A percentile compares a stretch with the other conserved stretches of the same genome.
phyloP scores from a whole-genome alignment of 2,797 vertebrate species.

The Emys orbicularis region DNA sequence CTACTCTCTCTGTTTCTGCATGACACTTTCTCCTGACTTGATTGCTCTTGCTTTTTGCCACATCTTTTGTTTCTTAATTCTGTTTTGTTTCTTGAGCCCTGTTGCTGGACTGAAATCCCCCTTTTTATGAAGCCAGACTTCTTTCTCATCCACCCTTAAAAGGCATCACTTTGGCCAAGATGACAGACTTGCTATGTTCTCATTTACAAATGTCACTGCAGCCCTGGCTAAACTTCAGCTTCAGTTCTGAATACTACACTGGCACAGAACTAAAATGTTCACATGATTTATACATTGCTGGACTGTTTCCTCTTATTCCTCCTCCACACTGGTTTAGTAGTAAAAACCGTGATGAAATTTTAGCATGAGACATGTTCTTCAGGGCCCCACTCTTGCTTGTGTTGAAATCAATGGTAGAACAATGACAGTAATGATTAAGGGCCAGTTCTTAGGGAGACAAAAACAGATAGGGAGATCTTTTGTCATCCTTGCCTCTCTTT shows the following conservation, averaged over 20 bases:
- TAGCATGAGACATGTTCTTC: constrained; percentile 39
- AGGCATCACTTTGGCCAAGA: constrained; percentile 60
- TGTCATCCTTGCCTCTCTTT: fast-evolving
- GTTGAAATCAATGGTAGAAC: neutral
- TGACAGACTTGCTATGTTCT: constrained; percentile 33
- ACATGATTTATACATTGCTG: constrained; percentile 43
- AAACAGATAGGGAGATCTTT: neutral
- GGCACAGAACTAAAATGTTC: constrained; percentile 57
- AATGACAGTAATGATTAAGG: neutral
- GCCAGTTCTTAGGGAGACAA: neutral
- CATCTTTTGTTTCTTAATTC: neutral
- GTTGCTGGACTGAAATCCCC: neutral
- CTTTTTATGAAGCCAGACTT: constrained; percentile 38
- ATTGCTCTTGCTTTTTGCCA: constrained; percentile 23
- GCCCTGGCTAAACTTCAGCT: constrained; percentile 31
- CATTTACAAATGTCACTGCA: constrained; percentile 71
- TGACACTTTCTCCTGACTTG: constrained; percentile 20
- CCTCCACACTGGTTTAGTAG: constrained; percentile 3
- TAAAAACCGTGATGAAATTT: constrained; percentile 61
- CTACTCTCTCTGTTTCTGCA: neutral
- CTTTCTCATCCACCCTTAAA: constrained; percentile 30
- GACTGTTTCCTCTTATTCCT: constrained; percentile 20
- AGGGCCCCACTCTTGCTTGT: constrained; percentile 12
- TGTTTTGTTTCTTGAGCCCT: constrained; percentile 21
- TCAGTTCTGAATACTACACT: constrained; percentile 7